These are phyloP conservation scores for Chrysina gloriosa DNA, from an alignment of 2,888 invertebrate species.

Conservation along the genomic window DNA sequence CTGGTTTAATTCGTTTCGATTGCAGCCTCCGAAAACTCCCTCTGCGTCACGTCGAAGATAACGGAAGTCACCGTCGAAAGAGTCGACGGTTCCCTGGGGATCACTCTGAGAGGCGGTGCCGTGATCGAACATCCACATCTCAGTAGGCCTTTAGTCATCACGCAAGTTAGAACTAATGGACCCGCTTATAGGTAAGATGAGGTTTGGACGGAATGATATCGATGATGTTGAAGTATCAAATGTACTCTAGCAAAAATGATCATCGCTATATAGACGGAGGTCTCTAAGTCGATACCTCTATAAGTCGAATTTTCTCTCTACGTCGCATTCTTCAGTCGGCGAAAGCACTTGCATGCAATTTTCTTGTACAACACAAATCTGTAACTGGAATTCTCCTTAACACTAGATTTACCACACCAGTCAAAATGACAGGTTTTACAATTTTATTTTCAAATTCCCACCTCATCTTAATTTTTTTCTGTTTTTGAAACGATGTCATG, in stretches of 20 bases:
- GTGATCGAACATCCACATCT: slow-evolving; percentile 73
- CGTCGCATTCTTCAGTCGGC: too few species aligned
- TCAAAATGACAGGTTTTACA: too few species aligned
- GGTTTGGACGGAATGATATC: neutral
- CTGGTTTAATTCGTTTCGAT: slow-evolving; percentile 7
- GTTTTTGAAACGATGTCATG: too few species aligned
- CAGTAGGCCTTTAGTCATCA: slow-evolving; percentile 84
- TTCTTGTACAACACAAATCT: too few species aligned
- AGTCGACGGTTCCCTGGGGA: slow-evolving; percentile 85
- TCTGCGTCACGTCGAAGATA: slow-evolving; percentile 81
- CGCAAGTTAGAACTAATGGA: slow-evolving; percentile 88
- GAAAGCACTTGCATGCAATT: too few species aligned
- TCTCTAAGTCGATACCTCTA: too few species aligned
- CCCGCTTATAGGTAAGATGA: slow-evolving; percentile 79
- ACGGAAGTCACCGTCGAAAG: slow-evolving; percentile 85
- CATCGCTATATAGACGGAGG: too few species aligned
- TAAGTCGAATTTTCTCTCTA: neutral
- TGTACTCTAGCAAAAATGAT: too few species aligned
- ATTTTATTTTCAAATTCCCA: too few species aligned
- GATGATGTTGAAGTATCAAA: neutral
- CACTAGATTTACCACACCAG: too few species aligned
- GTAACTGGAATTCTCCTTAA: too few species aligned
- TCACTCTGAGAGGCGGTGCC: slow-evolving; percentile 87
- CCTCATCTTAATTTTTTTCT: too few species aligned
- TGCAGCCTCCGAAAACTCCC: slow-evolving; percentile 76